phyloP scores from a whole-genome alignment of 1,140 invertebrate species.

The Saxidomus purpurata region DNA sequence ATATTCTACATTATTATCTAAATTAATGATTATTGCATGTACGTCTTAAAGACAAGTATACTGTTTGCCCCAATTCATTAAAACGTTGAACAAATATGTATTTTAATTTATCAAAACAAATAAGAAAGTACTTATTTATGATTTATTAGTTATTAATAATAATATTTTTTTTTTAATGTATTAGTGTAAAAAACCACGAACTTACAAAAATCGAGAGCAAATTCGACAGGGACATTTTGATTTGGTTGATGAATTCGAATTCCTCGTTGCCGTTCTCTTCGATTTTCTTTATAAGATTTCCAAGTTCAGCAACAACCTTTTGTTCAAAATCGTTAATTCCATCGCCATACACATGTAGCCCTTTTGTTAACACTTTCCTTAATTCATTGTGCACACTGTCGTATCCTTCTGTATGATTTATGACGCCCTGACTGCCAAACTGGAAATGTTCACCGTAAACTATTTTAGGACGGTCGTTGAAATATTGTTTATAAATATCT shows the following conservation, averaged over 20 bases:
- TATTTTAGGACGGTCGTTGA: not conserved
- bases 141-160: no score
- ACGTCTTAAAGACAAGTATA: no score
- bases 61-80: no score
- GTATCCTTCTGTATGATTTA: not conserved
- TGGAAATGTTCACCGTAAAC: slow-evolving; percentile 8
- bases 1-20: no score
- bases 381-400: not conserved
- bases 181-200: no score
- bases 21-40: no score
- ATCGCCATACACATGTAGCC: slow-evolving; percentile 32
- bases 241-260: slow-evolving; percentile 26
- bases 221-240: slow-evolving; percentile 17
- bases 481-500: not conserved
- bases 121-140: no score
- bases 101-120: no score
- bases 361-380: slow-evolving; percentile 20
- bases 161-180: no score
- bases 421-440: slow-evolving; percentile 3
- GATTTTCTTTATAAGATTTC: not conserved
- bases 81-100: no score
- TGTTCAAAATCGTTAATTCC: slow-evolving; percentile 36
- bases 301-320: not conserved
- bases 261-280: not conserved
- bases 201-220: slow-evolving; percentile 36